Evolutionary conservation across 2,888 invertebrate species (phyloP).

Genomic region (Temnothorax rugatulus): DNA sequence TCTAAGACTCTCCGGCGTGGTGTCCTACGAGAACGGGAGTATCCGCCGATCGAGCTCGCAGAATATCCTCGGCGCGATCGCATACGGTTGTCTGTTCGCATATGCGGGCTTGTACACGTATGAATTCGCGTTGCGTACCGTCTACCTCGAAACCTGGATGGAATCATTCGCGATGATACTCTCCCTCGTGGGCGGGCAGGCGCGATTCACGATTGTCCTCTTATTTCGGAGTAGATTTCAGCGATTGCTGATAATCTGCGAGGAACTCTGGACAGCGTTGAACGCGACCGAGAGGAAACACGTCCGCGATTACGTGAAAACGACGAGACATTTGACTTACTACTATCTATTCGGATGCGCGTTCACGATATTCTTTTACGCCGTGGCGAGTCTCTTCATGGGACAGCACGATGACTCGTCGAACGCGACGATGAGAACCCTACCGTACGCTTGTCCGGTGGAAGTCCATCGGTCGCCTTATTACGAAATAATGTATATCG

Average conservation of each 20-base stretch:
- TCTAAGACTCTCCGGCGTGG: constrained; percentile 55
- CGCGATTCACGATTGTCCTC: constrained; percentile 49
- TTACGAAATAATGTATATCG: constrained; percentile 68
- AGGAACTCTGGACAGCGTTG: constrained; percentile 68
- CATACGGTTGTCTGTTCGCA: constrained; percentile 27
- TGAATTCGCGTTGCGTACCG: constrained; percentile 31
- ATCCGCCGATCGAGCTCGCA: neutral
- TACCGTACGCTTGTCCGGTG: constrained; percentile 70
- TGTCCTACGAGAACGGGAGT: neutral
- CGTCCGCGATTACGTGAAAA: constrained; percentile 53
- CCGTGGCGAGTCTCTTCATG: constrained; percentile 57
- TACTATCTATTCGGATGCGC: constrained; percentile 63
- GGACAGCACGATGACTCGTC: constrained; percentile 28
- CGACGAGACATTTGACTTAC: constrained; percentile 65
- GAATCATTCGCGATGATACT: constrained; percentile 62
- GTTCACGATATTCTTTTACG: constrained; percentile 64
- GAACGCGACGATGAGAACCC: constrained; percentile 56
- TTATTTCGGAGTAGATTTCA: constrained; percentile 44
- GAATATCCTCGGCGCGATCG: constrained; percentile 22
- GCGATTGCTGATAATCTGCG: constrained; percentile 60
- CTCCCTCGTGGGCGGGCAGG: constrained; percentile 53
- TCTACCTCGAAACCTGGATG: constrained; percentile 43
- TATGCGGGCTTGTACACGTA: constrained; percentile 54
- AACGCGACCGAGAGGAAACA: constrained; percentile 48
- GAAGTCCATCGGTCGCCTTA: constrained; percentile 68